Percentiles rank a stretch among this genome's conserved stretches.
Conservation (phyloP, 2,888 invertebrate species). For the Helicoverpa assulta region DNA sequence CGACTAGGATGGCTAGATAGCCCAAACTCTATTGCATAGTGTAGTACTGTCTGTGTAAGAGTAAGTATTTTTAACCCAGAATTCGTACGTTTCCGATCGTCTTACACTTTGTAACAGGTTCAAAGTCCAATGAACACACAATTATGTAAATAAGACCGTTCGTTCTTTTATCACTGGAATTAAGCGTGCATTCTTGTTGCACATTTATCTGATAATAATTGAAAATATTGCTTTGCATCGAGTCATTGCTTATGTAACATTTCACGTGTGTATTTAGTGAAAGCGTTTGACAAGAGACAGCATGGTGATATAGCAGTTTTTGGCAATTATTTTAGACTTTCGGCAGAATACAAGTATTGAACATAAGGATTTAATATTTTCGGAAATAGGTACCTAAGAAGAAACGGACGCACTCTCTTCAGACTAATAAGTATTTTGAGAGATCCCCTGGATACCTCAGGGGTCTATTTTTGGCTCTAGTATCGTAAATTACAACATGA, state of each 20-base stretch:
- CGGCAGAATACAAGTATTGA: neutral
- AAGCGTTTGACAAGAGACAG: constrained; percentile 3
- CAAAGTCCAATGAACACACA: constrained; percentile 17
- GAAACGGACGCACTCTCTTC: neutral
- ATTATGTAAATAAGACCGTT: constrained; percentile 18
- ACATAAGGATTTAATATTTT: neutral
- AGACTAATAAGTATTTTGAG: neutral
- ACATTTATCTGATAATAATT: constrained; percentile 22
- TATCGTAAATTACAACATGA: neutral
- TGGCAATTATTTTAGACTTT: neutral
- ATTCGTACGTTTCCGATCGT: constrained; percentile 5
- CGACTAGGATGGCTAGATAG: neutral
- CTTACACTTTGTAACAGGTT: constrained; percentile 5
- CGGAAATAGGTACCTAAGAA: neutral
- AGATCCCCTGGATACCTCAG: neutral
- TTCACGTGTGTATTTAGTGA: neutral
- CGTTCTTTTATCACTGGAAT: constrained; percentile 29
- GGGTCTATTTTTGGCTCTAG: constrained; percentile 19
- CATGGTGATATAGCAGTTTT: neutral
- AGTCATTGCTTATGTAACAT: neutral
- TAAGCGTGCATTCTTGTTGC: constrained; percentile 21
- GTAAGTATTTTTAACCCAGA: constrained; percentile 4
- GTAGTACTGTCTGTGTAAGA: too few species aligned
- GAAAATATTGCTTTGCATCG: constrained; percentile 2
- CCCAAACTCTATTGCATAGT: neutral